A percentile compares a stretch with the other conserved stretches of the same genome.
Conservation (phyloP, 1,140 invertebrate species). For the Riptortus pedestris region DNA sequence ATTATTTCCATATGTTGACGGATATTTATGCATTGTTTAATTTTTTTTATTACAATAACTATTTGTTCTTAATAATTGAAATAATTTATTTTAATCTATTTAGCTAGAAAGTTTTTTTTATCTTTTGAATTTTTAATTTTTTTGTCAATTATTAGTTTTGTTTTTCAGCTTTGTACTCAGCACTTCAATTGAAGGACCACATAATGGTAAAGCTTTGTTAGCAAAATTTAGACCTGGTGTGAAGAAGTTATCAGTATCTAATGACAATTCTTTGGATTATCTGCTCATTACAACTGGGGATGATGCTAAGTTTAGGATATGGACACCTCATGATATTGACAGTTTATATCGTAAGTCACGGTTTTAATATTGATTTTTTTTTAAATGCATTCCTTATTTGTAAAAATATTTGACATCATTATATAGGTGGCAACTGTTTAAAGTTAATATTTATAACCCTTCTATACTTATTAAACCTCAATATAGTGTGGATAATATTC, state of each 20-base stretch:
- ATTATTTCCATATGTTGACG: no score
- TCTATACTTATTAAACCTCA: no score
- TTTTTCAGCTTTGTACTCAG: constrained; percentile 53
- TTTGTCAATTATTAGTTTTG: no score
- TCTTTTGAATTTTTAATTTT: no score
- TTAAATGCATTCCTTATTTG: constrained; percentile 16
- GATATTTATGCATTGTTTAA: no score
- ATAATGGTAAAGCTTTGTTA: constrained; percentile 48
- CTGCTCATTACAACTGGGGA: constrained; percentile 52
- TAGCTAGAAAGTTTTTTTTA: no score
- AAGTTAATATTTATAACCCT: no score
- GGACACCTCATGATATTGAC: constrained; percentile 47
- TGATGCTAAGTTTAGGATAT: constrained; percentile 64
- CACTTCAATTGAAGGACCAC: constrained; percentile 61
- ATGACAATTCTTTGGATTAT: constrained; percentile 37
- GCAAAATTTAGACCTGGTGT: constrained; percentile 50
- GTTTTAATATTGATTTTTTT: not conserved
- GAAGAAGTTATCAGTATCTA: constrained; percentile 25
- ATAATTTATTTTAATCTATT: no score
- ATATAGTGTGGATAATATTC: no score
- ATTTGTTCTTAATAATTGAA: no score
- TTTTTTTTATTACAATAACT: no score
- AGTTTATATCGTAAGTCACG: constrained; percentile 43
- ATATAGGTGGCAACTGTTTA: no score
- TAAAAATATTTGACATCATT: constrained; percentile 12